Evolutionary conservation across 2,888 invertebrate genomes (phyloP).

Genomic region (Rotaria sp.): DNA sequence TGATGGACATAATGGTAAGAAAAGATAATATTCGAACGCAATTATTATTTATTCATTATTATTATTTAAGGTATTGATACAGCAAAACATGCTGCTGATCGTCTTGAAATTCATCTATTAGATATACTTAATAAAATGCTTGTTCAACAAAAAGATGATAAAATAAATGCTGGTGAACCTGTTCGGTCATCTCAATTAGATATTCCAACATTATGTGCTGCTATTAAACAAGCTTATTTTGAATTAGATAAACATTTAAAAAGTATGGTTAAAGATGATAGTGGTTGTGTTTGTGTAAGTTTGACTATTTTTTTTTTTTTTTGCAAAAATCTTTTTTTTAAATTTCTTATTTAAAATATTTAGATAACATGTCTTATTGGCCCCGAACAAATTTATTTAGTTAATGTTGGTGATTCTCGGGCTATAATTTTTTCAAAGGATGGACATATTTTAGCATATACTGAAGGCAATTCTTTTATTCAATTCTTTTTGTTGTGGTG

Average conservation of each 20-base stretch:
- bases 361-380: constrained; percentile 86
- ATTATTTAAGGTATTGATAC: background rate
- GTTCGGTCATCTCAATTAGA: background rate
- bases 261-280: background rate
- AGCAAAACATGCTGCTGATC: constrained; percentile 5
- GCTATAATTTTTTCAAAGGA: constrained; percentile 79
- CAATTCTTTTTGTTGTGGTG: background rate
- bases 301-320: background rate
- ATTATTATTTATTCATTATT: background rate
- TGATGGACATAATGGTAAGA: constrained; percentile 89
- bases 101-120: constrained; percentile 26
- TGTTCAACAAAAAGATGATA: background rate
- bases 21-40: background rate
- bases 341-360: background rate
- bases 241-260: constrained; percentile 12
- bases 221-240: constrained; percentile 20
- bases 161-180: background rate
- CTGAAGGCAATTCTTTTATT: background rate
- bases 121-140: background rate
- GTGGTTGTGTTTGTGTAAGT: constrained; percentile 13
- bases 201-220: background rate
- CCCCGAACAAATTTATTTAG: constrained; percentile 64
- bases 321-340: background rate
- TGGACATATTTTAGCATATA: constrained; percentile 45
- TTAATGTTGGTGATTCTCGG: constrained; percentile 64